phyloP scores from a whole-genome alignment of 2,113 vertebrate genomes.

The Macrotus californicus region DNA sequence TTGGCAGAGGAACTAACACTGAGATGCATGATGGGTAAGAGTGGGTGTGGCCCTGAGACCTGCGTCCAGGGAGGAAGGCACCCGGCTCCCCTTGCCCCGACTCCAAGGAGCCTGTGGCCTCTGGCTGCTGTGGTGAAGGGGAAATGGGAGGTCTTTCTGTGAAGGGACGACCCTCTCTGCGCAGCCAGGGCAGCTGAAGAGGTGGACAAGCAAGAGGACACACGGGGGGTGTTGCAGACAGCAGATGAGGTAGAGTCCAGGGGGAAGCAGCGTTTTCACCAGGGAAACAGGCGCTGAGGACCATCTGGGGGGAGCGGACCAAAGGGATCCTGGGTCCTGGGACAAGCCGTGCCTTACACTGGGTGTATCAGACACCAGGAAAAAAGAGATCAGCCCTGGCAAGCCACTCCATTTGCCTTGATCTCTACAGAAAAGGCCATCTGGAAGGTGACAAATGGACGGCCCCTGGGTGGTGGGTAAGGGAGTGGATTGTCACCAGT shows the following conservation, averaged over 20 bases:
- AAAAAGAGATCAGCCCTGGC: neutral
- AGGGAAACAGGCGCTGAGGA: conserved; percentile 71
- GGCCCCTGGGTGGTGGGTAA: neutral
- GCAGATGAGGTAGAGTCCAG: conserved; percentile 63
- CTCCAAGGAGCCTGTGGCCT: neutral
- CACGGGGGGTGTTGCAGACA: conserved; percentile 55
- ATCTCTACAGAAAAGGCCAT: neutral
- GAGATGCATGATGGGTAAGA: neutral
- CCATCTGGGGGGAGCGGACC: conserved; percentile 59
- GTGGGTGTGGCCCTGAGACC: neutral
- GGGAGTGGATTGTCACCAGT: neutral
- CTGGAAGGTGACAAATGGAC: neutral
- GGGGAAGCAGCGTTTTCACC: conserved; percentile 58
- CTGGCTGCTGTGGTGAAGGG: too few species aligned
- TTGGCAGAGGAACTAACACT: neutral
- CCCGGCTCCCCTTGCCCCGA: neutral
- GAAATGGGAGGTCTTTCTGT: neutral
- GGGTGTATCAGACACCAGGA: neutral
- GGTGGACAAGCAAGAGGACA: conserved; percentile 48
- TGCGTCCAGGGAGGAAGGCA: neutral
- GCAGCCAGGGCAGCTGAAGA: neutral
- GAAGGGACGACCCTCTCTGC: conserved; percentile 12
- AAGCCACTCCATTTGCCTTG: neutral
- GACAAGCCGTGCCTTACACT: neutral
- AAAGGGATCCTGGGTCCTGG: conserved; percentile 19